These are phyloP conservation scores for Agriopis leucophaearia DNA, from an alignment of 2,888 invertebrate species.

Conservation along the genomic window DNA sequence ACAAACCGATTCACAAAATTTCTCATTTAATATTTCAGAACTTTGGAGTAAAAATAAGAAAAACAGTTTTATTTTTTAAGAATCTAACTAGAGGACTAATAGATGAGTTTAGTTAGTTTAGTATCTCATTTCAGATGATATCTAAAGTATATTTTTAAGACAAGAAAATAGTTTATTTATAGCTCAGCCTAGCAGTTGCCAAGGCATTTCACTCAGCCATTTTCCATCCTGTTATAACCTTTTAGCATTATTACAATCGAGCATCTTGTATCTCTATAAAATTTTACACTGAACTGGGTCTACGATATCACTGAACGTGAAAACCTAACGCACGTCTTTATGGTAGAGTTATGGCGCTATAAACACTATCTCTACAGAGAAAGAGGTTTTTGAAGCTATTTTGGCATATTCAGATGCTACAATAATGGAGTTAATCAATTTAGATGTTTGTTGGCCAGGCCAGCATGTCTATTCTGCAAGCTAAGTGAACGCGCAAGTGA, in stretches of 20 bases:
- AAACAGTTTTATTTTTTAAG: too few species aligned
- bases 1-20: too few species aligned
- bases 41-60: too few species aligned
- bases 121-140: too few species aligned
- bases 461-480: too few species aligned
- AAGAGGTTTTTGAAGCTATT: conserved; percentile 4
- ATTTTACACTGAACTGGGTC: conserved; percentile 37
- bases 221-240: conserved; percentile 13
- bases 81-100: too few species aligned
- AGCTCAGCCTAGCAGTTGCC: background rate
- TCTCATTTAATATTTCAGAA: too few species aligned
- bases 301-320: conserved; percentile 24
- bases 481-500: too few species aligned
- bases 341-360: conserved; percentile 36
- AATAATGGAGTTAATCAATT: background rate
- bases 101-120: too few species aligned
- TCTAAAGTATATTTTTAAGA: too few species aligned
- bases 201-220: conserved; percentile 8
- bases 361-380: conserved; percentile 41
- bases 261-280: conserved; percentile 31
- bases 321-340: conserved; percentile 37
- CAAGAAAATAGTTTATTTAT: too few species aligned
- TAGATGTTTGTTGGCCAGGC: background rate
- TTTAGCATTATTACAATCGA: conserved; percentile 32
- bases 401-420: conserved; percentile 1